A percentile compares a stretch with the other conserved stretches of the same genome.
These are phyloP conservation scores for Notoglanidium macrostoma DNA, from an alignment of 2,797 vertebrate species.

Conservation along the genomic window DNA sequence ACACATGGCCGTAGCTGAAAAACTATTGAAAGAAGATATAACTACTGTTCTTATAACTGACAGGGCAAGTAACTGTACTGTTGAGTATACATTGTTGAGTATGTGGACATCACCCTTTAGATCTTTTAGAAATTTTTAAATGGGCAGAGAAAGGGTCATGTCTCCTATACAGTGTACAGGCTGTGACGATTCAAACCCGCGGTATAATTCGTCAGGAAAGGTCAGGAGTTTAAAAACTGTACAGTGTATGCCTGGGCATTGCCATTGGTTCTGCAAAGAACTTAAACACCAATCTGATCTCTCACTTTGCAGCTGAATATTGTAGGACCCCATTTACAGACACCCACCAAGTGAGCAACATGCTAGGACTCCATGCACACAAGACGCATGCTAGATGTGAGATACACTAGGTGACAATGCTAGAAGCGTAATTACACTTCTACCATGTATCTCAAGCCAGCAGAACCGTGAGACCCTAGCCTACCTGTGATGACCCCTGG, in stretches of 20 bases:
- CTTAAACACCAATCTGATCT: background rate
- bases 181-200: background rate
- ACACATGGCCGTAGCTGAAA: background rate
- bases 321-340: background rate
- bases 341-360: background rate
- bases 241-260: background rate
- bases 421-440: slow-evolving; percentile 1
- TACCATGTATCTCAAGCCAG: background rate
- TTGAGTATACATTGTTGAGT: background rate
- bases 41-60: background rate
- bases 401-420: background rate
- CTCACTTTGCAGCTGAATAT: background rate
- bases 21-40: background rate
- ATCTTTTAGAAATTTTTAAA: background rate
- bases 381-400: background rate
- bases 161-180: background rate
- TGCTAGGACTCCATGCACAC: background rate
- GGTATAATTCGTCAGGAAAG: too few relatives aligned
- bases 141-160: background rate
- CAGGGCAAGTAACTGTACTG: background rate
- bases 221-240: background rate
- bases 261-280: background rate
- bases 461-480: slow-evolving; percentile 7
- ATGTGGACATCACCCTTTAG: background rate
- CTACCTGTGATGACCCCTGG: slow-evolving; percentile 87